phyloP scores from a whole-genome alignment of 2,113 vertebrate genomes.

The Smithornis capensis region DNA sequence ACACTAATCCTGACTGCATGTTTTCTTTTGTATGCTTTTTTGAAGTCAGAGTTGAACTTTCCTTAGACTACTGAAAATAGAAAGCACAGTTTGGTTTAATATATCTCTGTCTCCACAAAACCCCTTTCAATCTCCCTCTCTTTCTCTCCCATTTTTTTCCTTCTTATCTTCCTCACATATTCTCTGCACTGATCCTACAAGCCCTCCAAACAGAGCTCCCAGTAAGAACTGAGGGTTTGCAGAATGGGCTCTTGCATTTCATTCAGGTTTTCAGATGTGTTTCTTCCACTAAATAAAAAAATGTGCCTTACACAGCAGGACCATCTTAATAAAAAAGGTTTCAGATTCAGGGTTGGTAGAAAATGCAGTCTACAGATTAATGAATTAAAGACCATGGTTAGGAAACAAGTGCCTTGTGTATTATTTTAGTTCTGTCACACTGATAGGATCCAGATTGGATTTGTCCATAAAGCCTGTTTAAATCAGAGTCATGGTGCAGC shows the following conservation, averaged over 20 bases:
- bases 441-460: not conserved
- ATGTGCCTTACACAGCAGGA: not conserved
- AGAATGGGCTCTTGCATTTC: not conserved
- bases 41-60: constrained; percentile 53
- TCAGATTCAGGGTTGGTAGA: fast-evolving
- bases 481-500: not conserved
- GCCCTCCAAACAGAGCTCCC: not conserved
- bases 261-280: constrained; percentile 8
- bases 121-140: constrained; percentile 28
- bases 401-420: not conserved
- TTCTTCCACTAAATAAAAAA: not conserved
- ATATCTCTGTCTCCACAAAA: constrained; percentile 40
- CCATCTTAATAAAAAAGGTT: not conserved
- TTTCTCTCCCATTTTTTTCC: not conserved
- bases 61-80: constrained; percentile 35
- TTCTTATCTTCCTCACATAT: constrained; percentile 36
- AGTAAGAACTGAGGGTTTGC: not conserved
- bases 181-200: not conserved
- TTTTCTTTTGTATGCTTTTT: constrained; percentile 53
- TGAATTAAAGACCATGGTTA: not conserved
- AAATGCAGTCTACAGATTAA: not conserved
- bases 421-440: not conserved
- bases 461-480: constrained; percentile 6
- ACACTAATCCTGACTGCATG: constrained; percentile 39
- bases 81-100: constrained; percentile 42